A percentile compares a stretch with the other conserved stretches of the same genome.
These are phyloP conservation scores for Ostrea denselamellosa DNA, from an alignment of 1,140 invertebrate species.

Conservation along the genomic window DNA sequence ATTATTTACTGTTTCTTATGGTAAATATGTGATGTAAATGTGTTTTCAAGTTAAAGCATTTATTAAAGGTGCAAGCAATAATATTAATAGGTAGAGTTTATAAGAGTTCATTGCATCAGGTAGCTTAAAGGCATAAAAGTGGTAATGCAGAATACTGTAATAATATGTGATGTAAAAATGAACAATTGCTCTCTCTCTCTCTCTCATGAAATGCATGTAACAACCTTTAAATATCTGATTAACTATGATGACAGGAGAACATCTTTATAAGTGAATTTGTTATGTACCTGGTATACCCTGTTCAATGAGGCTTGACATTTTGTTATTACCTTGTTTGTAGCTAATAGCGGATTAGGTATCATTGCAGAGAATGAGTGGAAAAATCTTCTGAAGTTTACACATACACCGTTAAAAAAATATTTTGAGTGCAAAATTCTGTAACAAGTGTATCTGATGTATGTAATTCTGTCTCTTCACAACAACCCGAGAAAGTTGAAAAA, in stretches of 20 bases:
- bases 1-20: no score
- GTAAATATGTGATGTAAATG: no score
- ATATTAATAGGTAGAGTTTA: neutral
- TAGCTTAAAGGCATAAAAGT: neutral
- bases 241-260: no score
- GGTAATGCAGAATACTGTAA: no score
- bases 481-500: neutral
- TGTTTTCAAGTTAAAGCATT: no score
- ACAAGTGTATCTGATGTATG: conserved; percentile 18
- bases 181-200: no score
- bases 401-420: neutral
- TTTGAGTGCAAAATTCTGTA: conserved; percentile 7
- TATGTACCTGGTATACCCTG: no score
- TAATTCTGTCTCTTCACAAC: conserved; percentile 30
- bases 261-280: no score
- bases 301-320: neutral
- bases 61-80: neutral
- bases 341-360: neutral
- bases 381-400: neutral
- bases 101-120: neutral
- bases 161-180: no score
- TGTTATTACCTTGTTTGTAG: neutral
- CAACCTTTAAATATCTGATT: no score
- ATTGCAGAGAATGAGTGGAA: neutral
- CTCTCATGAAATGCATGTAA: no score